These are phyloP conservation scores for Mastomys natalensis DNA, from an alignment of 2,113 vertebrate genomes.

Conservation along the genomic window DNA sequence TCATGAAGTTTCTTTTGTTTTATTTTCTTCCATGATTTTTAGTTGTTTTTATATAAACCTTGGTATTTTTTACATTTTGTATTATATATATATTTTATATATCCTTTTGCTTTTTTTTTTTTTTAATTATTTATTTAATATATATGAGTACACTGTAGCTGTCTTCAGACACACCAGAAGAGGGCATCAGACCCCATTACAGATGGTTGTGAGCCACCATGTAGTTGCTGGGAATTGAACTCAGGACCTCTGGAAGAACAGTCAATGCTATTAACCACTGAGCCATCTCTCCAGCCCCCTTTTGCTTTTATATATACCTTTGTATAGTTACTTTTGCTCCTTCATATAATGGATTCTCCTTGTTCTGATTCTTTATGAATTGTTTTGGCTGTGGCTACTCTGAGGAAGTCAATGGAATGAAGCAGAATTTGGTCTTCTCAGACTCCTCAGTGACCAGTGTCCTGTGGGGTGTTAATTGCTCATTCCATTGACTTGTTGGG, in stretches of 20 bases:
- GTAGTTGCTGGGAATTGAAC: no score
- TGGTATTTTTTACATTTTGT: not conserved
- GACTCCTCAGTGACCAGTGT: not conserved
- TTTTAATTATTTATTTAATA: no score
- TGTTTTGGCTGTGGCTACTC: not conserved
- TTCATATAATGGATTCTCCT: not conserved
- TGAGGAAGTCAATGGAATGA: not conserved
- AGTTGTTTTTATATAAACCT: conserved; percentile 19
- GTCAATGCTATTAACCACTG: no score
- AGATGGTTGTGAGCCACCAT: no score
- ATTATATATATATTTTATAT: not conserved
- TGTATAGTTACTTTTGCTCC: not conserved
- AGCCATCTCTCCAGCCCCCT: no score
- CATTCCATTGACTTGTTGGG: not conserved
- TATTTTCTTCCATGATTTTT: not conserved
- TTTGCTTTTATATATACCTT: not conserved
- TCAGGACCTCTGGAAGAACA: no score
- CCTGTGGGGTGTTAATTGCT: not conserved
- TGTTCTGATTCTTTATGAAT: not conserved
- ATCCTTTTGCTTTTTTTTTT: not conserved
- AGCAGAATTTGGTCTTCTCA: not conserved
- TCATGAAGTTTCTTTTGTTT: conserved; percentile 14
- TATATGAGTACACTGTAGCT: no score
- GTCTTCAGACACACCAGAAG: no score
- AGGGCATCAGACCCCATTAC: no score